A percentile compares a stretch with the other conserved stretches of the same genome.
phyloP scores from a whole-genome alignment of 2,888 invertebrate species.

The Sarcophaga carnaria region DNA sequence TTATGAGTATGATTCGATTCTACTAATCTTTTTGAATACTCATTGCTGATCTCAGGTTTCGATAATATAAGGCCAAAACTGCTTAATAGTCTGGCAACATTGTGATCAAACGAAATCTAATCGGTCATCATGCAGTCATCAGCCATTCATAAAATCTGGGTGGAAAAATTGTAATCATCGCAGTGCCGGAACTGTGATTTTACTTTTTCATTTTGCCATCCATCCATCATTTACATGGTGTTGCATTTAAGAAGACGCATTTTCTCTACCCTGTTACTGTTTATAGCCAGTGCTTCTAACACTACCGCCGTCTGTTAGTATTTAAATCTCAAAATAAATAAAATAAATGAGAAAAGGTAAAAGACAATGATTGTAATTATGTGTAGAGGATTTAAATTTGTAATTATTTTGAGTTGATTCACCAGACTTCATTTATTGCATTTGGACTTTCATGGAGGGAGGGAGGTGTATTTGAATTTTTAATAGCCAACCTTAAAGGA shows the following conservation, averaged over 20 bases:
- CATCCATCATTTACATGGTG: conserved; percentile 7
- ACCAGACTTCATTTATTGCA: conserved; percentile 11
- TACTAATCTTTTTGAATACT: no score
- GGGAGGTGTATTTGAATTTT: not conserved
- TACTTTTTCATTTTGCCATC: conserved; percentile 3
- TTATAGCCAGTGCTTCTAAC: no score
- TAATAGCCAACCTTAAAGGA: not conserved
- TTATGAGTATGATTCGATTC: no score
- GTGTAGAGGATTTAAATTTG: conserved; percentile 18
- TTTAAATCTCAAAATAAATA: not conserved
- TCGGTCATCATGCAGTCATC: not conserved
- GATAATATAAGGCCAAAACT: no score
- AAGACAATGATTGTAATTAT: not conserved
- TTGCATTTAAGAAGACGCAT: conserved; percentile 32
- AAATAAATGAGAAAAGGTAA: not conserved
- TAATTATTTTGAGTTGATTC: conserved; percentile 25
- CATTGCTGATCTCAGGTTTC: no score
- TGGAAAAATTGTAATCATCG: conserved; percentile 17
- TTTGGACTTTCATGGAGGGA: conserved; percentile 18
- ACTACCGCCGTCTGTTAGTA: not conserved
- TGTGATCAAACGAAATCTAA: not conserved
- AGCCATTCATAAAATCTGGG: not conserved
- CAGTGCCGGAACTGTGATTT: not conserved
- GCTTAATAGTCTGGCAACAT: not conserved
- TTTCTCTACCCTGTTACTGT: not conserved